Conservation (phyloP, 1,140 invertebrate species). For the Onthophagus taurus region DNA sequence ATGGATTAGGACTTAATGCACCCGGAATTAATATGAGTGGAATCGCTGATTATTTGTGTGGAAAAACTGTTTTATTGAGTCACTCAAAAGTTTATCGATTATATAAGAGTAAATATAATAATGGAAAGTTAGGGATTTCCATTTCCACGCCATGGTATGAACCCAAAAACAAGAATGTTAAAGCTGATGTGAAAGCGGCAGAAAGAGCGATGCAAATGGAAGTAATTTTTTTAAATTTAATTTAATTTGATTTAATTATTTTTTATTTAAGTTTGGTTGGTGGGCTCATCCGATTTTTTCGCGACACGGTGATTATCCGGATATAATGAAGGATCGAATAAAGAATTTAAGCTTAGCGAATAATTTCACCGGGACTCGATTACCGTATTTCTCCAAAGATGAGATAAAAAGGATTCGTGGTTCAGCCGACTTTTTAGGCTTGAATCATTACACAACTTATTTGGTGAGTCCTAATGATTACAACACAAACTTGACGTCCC, state of each 20-base stretch:
- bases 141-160: conserved; percentile 52
- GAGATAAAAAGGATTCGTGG: conserved; percentile 39
- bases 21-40: conserved; percentile 31
- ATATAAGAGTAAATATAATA: conserved; percentile 35
- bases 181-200: conserved; percentile 42
- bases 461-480: conserved; percentile 37
- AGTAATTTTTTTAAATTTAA: conserved; percentile 20
- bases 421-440: conserved; percentile 48
- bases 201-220: conserved; percentile 38
- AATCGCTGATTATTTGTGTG: conserved; percentile 36
- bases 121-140: conserved; percentile 51
- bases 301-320: conserved; percentile 32
- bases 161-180: conserved; percentile 41
- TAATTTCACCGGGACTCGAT: conserved; percentile 37
- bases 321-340: conserved; percentile 38
- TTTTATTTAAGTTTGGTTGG: conserved; percentile 26
- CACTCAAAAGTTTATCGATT: conserved; percentile 38
- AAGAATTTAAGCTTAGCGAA: conserved; percentile 39
- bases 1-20: conserved; percentile 28
- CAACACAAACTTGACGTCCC: conserved; percentile 37
- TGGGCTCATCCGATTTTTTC: conserved; percentile 32
- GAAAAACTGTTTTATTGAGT: conserved; percentile 35
- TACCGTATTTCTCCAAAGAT: conserved; percentile 41
- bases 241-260: not conserved
- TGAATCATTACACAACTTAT: conserved; percentile 53